Conservation (phyloP, 2,113 vertebrate genomes). For the Forbesichthys papilliferus region DNA sequence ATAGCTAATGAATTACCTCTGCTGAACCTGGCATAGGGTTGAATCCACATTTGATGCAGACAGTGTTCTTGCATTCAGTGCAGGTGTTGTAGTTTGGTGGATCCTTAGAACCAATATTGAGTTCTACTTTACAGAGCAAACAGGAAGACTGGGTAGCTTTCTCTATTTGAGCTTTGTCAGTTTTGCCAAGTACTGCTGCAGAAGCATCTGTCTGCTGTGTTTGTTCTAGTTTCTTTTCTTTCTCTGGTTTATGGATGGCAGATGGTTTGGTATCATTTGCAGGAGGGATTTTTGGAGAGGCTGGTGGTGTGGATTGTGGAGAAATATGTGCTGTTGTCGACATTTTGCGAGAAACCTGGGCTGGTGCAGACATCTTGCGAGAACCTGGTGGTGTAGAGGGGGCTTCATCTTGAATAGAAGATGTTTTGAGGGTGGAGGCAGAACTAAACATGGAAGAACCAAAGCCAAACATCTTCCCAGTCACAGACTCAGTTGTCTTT, state of each 20-base stretch:
- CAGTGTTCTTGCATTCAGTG: slow-evolving; percentile 85
- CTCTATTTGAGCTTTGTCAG: slow-evolving; percentile 29
- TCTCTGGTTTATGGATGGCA: slow-evolving; percentile 45
- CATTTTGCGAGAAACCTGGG: slow-evolving; percentile 54
- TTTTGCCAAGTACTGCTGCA: slow-evolving; percentile 31
- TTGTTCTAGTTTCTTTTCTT: slow-evolving; percentile 59
- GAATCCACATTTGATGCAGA: slow-evolving; percentile 97
- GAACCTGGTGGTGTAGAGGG: slow-evolving; percentile 51
- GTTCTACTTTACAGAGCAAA: slow-evolving; percentile 87
- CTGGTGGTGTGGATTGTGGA: slow-evolving; percentile 40
- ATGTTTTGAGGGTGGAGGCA: slow-evolving; percentile 70
- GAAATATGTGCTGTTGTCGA: slow-evolving; percentile 36
- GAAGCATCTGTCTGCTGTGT: slow-evolving; percentile 59
- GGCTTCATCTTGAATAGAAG: slow-evolving; percentile 66
- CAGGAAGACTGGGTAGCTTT: slow-evolving; percentile 64
- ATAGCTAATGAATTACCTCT: background rate
- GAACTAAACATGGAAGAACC: slow-evolving; percentile 71
- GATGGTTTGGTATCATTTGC: slow-evolving; percentile 31
- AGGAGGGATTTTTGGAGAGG: slow-evolving; percentile 41
- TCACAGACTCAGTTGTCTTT: slow-evolving; percentile 49
- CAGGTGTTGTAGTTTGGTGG: slow-evolving; percentile 87
- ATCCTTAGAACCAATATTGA: slow-evolving; percentile 83
- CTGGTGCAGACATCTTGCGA: slow-evolving; percentile 66
- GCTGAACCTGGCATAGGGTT: slow-evolving; percentile 83
- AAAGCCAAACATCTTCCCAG: slow-evolving; percentile 71